Base-by-base conservation (phyloP, 2,113 vertebrate genomes). In the Pseudorasbora parva region DNA sequence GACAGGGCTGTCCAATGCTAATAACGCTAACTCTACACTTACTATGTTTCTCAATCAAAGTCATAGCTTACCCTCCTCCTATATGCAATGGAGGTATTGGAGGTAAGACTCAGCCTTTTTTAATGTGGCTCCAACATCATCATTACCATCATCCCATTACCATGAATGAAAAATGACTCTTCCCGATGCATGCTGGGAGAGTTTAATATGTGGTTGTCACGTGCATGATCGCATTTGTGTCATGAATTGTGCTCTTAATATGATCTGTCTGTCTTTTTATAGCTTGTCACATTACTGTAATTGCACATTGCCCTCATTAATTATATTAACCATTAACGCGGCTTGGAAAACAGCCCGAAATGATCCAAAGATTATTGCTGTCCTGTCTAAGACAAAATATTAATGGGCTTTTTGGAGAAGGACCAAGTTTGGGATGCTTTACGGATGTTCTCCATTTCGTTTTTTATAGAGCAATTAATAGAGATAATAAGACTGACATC, bases 11-110 rank as follows among this genome's bases (percentile, higher is more conserved):
- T 19, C 45, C 17, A 75, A 37, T 27, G 43, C 30, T 73, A 77
- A 27, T 15, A 57, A 62, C 6, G 30, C 19, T 59, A 69, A 81
- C 51, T 17, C 51, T 54, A 27, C 0, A 59, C 45, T 62, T 83
- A 23, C 47, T 43, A 33, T 83, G 51, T 87, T 86, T 68, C 59
- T 47, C 21, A 84, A 88, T 62, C 54, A 15, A 86, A 95, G 94
- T 95, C 86, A 93, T 94, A 81, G 91, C 94, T 64, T 94, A 93
- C 85, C 93, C 94, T 89, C 91, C 92, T 85, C 88, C 92, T 81
- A 85, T 93, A 87, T 94, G 93, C 92, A 91, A 90, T 87, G 93
- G 92, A 90, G 92, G 88, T 76, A 88, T 91, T 69, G 91, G 90
- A 94, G 94, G 94, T 95, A 93, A 94, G 93, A 73, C 33, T 64